Base-by-base conservation (phyloP, 2,888 invertebrate species). In the Terebella lapidaria region DNA sequence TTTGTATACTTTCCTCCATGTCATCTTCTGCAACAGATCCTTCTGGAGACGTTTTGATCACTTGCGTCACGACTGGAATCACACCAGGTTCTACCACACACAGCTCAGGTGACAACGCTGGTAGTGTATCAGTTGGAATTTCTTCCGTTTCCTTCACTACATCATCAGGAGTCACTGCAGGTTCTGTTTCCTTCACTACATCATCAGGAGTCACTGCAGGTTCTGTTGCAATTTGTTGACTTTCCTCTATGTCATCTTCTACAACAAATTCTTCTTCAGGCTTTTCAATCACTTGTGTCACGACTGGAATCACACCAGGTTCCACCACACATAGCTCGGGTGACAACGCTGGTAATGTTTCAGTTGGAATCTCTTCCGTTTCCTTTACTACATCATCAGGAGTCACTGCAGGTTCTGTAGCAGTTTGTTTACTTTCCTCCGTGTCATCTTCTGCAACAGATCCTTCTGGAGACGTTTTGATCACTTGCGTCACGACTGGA, bases 201-300 rank as follows among this genome's bases (percentile, higher is more conserved):
- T n/a, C n/a, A n/a, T n/a, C n/a, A n/a, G n/a, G n/a, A n/a, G n/a
- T n/a, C n/a, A 35, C n/a, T 15, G 10, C 42, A 35, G n/a, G 42
- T 35, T 10, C 42, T 5, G n/a, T n/a, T 35, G 10, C 42, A 35
- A n/a, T n/a, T 56, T 56, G 26, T 10, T 5, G 2, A 20, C 25
- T 20, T 22, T 49, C n/a, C 22, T 49, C 49, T 47, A 47, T 26
- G 24, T 24, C 26, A n/a, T 56, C 26, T 46, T 73, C 73, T 45
- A 67, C 64, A 10, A 70, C 56, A 30, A 66, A 58, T 55, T 71
- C 68, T 52, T 71, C 70, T 58, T 57, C 59, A 29, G 25, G 10
- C 42, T 35, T n/a, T 35, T 35, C n/a, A 35, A n/a, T n/a, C n/a
- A 35, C 10, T 42, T 56, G 25, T 46, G 1, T 24, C 25, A 58